Base-by-base conservation (phyloP, 2,113 vertebrate genomes). In the Sander lucioperca region DNA sequence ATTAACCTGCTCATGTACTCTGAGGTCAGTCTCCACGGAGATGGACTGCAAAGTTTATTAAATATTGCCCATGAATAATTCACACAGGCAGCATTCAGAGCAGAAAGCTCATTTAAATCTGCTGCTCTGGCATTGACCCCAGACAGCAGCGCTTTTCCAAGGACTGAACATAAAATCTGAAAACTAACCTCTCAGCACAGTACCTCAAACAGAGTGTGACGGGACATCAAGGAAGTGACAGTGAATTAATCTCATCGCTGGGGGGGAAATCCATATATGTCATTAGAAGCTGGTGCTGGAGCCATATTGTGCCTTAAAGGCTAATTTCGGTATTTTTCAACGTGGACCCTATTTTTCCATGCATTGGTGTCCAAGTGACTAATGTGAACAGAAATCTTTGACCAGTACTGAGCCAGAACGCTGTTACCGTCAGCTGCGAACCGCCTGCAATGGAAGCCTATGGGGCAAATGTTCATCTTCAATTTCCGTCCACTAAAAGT, bases 41-140 rank as follows among this genome's bases (percentile, higher is more conserved):
- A 56, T 45, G 59, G 21, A 25, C 74, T 14, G 33, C 51, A 23
- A 56, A 70, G 51, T 71, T 86, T 65, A 80, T 86, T 82, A 81
- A 84, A 85, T 80, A 72, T 68, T 53, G 48, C 3, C 19, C 43
- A 84, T 92, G 80, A 90, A 92, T 91, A 73, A 90, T 92, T 92
- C 86, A 91, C 75, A 65, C 27, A 27, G 50, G 57, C 23, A 47
- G 59, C 33, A 23, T 58, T 72, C 54, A 43, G 56, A 78, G 82
- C 19, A 53, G 66, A 57, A 81, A 84, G 66, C 75, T 88, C 66
- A 70, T 88, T 88, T 86, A 30, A 85, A 89, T 83, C 6, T 43
- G 66, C 59, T 74, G 63, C 74, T 36, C 62, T 77, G 79, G 61
- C 59, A 48, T 12, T 82, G 87, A 81, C 86, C 85, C 62, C 71